phyloP scores from a whole-genome alignment of 2,113 vertebrate species.

The Ancistrus triradiatus region DNA sequence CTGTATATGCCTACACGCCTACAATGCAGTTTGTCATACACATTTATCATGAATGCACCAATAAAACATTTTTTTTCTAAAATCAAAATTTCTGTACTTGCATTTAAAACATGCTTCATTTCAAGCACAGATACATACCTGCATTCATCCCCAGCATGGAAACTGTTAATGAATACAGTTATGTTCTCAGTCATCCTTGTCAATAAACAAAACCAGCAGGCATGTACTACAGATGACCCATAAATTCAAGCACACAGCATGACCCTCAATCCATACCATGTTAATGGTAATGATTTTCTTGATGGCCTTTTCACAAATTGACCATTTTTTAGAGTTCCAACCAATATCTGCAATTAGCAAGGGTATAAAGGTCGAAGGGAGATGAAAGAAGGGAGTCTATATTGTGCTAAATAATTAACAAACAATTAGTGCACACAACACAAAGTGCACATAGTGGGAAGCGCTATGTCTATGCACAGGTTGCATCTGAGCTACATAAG shows the following conservation, averaged over 20 bases:
- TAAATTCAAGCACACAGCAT: constrained; percentile 29
- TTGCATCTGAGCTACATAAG: constrained; percentile 26
- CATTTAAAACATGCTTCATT: constrained; percentile 16
- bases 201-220: constrained; percentile 20
- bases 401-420: neutral
- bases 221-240: constrained; percentile 16
- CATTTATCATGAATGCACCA: constrained; percentile 5
- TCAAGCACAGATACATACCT: constrained; percentile 5
- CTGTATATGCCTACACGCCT: neutral
- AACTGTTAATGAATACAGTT: constrained; percentile 15
- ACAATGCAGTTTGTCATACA: neutral
- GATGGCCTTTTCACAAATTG: constrained; percentile 7
- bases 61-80: neutral
- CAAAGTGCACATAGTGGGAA: constrained; percentile 13
- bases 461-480: constrained; percentile 22
- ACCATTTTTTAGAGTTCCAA: constrained; percentile 11
- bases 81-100: neutral
- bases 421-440: constrained; percentile 25
- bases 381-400: constrained; percentile 8
- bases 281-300: constrained; percentile 18
- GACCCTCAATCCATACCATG: constrained; percentile 31
- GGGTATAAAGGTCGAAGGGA: constrained; percentile 15
- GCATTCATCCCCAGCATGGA: constrained; percentile 11
- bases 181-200: constrained; percentile 6
- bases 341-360: constrained; percentile 8